Evolutionary conservation across 2,888 invertebrate species (phyloP).

Genomic region (Luperina nickerlii): DNA sequence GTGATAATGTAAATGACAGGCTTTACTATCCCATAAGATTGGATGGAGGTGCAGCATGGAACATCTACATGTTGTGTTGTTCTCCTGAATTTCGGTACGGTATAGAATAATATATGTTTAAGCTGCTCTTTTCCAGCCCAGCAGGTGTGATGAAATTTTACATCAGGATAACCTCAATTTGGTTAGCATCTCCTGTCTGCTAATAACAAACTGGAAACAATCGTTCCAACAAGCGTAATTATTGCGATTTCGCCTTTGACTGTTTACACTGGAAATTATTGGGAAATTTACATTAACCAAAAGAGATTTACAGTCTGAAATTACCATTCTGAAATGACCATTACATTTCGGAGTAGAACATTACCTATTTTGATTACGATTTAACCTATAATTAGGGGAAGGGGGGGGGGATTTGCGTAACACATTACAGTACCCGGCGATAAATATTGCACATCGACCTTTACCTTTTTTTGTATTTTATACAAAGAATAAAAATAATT

Average conservation of each 20-base stretch:
- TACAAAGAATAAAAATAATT: no score
- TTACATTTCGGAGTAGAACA: not conserved
- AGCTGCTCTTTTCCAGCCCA: no score
- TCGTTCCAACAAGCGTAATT: not conserved
- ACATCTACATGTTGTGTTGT: not conserved
- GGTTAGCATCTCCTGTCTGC: not conserved
- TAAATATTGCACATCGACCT: no score
- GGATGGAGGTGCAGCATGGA: not conserved
- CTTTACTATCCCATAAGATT: conserved; percentile 15
- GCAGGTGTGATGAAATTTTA: not conserved
- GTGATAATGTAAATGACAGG: conserved; percentile 13
- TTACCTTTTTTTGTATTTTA: no score
- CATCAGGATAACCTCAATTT: not conserved
- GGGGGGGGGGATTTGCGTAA: not conserved
- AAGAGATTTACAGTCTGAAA: no score
- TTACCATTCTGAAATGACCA: not conserved
- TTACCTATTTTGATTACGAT: not conserved
- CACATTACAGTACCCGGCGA: not conserved
- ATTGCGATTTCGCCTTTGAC: not conserved
- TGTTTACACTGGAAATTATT: not conserved
- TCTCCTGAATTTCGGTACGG: not conserved
- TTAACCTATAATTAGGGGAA: not conserved
- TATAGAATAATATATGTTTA: not conserved
- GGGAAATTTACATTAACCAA: not conserved
- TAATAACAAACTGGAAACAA: not conserved